Evolutionary conservation across 64 coral and sea anemone genomes (phyloP).

Genomic region (Trachythela sp.): DNA sequence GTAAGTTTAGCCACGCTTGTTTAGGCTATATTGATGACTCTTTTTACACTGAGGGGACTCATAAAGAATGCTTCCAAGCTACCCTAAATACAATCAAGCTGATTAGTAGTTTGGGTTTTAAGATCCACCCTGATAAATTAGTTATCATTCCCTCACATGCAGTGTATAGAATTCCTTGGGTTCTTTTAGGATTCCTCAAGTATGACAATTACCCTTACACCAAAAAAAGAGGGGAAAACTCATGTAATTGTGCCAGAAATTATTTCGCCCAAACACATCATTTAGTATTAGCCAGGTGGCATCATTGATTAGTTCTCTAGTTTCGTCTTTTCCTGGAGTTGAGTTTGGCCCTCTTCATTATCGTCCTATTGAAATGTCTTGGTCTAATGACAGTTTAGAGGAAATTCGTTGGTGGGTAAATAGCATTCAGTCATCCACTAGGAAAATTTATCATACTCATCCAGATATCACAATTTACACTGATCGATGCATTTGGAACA

Average conservation of each 20-base stretch:
- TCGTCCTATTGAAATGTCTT: neutral
- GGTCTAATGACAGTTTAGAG: conserved; percentile 14
- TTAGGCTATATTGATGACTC: conserved; percentile 56
- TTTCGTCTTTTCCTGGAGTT: conserved; percentile 40
- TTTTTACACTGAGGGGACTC: neutral
- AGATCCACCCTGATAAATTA: conserved; percentile 39
- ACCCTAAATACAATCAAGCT: conserved; percentile 1
- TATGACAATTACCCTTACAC: conserved; percentile 23
- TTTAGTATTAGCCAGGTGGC: conserved; percentile 43
- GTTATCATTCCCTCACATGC: conserved; percentile 29
- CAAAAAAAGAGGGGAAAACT: neutral
- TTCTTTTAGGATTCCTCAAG: conserved; percentile 26
- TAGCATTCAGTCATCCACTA: neutral
- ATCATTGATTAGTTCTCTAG: neutral
- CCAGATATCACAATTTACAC: neutral
- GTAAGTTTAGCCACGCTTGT: conserved; percentile 44
- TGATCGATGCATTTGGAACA: neutral
- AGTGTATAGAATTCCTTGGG: conserved; percentile 42
- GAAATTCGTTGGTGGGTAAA: conserved; percentile 40
- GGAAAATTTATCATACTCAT: neutral
- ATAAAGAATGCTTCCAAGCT: neutral
- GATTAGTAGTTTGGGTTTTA: conserved; percentile 42
- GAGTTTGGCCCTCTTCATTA: conserved; percentile 37
- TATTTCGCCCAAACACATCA: conserved; percentile 5
- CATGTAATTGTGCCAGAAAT: conserved; percentile 25